Evolutionary conservation across 2,888 invertebrate genomes (phyloP).

Genomic region (Melanophora roralis): DNA sequence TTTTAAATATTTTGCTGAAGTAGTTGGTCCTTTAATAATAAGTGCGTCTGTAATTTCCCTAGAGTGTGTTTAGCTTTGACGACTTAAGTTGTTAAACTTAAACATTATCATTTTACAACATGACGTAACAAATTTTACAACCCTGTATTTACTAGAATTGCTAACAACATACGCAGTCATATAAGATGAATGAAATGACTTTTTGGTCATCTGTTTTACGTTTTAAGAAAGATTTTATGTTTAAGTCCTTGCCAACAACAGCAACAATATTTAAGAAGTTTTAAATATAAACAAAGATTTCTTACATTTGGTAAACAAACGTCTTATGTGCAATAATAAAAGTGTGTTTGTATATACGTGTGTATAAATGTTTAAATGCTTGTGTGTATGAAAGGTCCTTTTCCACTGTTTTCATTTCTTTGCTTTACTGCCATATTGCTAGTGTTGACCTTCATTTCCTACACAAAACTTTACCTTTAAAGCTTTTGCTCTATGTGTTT

Average conservation of each 20-base stretch:
- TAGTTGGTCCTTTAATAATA: slow-evolving; percentile 63
- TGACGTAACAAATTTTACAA: background rate
- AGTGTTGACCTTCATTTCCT: slow-evolving; percentile 62
- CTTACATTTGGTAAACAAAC: slow-evolving; percentile 44
- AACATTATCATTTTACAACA: slow-evolving; percentile 74
- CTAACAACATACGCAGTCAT: background rate
- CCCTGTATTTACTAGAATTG: slow-evolving; percentile 31
- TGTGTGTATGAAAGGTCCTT: slow-evolving; percentile 12
- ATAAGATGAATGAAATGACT: background rate
- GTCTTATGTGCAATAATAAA: background rate
- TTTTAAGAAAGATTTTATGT: background rate
- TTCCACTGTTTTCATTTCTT: slow-evolving; percentile 31
- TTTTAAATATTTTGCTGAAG: background rate
- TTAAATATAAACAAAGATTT: slow-evolving; percentile 17
- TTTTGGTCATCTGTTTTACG: slow-evolving; percentile 40
- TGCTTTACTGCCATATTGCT: slow-evolving; percentile 58
- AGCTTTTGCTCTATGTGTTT: slow-evolving; percentile 6
- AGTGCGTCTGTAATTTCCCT: slow-evolving; percentile 76
- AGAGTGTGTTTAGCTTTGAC: slow-evolving; percentile 77
- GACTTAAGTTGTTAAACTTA: slow-evolving; percentile 77
- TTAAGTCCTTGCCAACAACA: slow-evolving; percentile 32
- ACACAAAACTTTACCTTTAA: slow-evolving; percentile 13
- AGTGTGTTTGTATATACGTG: background rate
- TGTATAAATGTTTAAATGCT: background rate
- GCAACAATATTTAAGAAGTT: background rate